phyloP scores from a whole-genome alignment of 2,797 vertebrate genomes.

The Danionella dracula region DNA sequence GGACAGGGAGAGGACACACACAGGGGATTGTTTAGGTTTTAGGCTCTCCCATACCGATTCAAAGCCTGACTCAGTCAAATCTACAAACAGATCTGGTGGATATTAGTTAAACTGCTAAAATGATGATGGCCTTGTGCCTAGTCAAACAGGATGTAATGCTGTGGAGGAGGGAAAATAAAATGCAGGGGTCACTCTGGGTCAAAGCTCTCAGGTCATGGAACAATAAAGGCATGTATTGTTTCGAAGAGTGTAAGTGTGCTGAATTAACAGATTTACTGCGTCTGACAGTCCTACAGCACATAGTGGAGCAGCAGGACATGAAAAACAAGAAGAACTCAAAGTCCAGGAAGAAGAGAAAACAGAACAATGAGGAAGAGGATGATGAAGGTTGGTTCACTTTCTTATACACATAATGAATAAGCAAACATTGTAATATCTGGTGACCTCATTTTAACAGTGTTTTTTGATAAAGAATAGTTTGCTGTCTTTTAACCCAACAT shows the following conservation, averaged over 20 bases:
- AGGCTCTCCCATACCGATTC: slow-evolving; percentile 17
- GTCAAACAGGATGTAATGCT: slow-evolving; percentile 48
- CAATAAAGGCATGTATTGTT: slow-evolving; percentile 33
- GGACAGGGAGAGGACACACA: slow-evolving; percentile 7
- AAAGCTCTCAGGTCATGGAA: slow-evolving; percentile 20
- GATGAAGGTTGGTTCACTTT: slow-evolving; percentile 56
- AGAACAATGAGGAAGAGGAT: slow-evolving; percentile 72
- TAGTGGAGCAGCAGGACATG: slow-evolving; percentile 69
- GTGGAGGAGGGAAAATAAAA: slow-evolving; percentile 35
- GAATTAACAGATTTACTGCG: background rate
- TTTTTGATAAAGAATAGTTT: background rate
- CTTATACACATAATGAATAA: background rate
- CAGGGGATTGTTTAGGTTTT: slow-evolving; percentile 37
- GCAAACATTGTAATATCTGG: background rate
- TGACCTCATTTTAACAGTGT: background rate
- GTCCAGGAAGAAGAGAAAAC: slow-evolving; percentile 78
- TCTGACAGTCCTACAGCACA: slow-evolving; percentile 67
- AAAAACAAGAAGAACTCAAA: slow-evolving; percentile 78
- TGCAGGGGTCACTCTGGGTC: slow-evolving; percentile 11
- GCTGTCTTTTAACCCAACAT: background rate
- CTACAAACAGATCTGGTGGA: slow-evolving; percentile 8
- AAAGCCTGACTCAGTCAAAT: background rate
- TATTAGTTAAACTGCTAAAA: slow-evolving; percentile 43
- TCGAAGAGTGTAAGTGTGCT: background rate
- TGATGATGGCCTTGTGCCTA: slow-evolving; percentile 38